Base-by-base conservation (phyloP, 2,797 vertebrate genomes). In the Chelon auratus region DNA sequence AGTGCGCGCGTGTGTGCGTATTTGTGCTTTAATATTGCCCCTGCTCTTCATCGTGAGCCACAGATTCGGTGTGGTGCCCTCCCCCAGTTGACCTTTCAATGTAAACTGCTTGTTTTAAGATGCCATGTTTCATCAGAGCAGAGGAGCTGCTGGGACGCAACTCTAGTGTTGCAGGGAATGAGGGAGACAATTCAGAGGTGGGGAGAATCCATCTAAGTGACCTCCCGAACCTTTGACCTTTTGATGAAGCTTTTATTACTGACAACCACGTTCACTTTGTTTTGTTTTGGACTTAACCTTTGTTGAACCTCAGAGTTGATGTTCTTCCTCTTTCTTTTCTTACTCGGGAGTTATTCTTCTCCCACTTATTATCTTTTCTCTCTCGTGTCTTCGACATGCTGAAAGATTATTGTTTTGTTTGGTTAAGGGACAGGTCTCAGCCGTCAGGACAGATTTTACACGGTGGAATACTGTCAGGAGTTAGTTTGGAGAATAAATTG, bases 41-140 rank as follows among this genome's bases (percentile, higher is more conserved):
- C 45, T 79, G 66, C 66, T 66, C 78, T 64, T 87, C 71, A 62
- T 83, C 76, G 61, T 50, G 47, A 83, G 68, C 63, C 77, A 62
- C 78, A 75, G 82, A 63, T 77, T 59, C 58, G 66, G 75, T 33
- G 24, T 12, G 3, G 26, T 88, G 83, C 72, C 85, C 87, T 87
- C 79, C 83, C 82, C 86, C 82, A 72, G 71, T 57, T 93, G 91
- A 93, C 89, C 90, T 93, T 92, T 92, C 68, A 91, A 89, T 89
- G 88, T 91, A 92, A 92, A 92, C 70, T 86, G 82, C 81, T 89
- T 91, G 84, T 92, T 91, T 92, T 87, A 91, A 91, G 89, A 88
- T 93, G 92, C 91, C 90, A 90, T 67, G 78, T 88, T 85, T 86
- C 77, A 94, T 93, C 91, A 94, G 70, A 47, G 80, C 66, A 57